phyloP scores from a whole-genome alignment of 1,140 invertebrate species.

The Mamestra configurata region DNA sequence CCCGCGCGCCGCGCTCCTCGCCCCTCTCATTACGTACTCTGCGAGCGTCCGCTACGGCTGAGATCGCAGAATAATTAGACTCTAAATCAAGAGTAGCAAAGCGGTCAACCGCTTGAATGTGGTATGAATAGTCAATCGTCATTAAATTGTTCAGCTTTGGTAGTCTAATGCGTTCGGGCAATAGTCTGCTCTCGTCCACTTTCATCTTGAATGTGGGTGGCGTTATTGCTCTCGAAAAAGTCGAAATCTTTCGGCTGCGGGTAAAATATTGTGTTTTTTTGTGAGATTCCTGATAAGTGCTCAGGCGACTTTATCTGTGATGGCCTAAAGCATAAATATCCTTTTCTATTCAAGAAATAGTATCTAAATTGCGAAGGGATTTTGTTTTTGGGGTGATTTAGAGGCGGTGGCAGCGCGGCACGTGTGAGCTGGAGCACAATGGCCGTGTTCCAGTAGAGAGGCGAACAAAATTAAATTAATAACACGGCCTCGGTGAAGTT shows the following conservation, averaged over 20 bases:
- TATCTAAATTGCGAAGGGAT: constrained; percentile 45
- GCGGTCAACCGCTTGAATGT: constrained; percentile 84
- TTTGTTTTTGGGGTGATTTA: constrained; percentile 42
- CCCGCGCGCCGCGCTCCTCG: constrained; percentile 54
- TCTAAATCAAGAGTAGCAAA: constrained; percentile 85
- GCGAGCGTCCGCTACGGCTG: constrained; percentile 77
- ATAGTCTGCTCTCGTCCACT: constrained; percentile 57
- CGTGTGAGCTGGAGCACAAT: constrained; percentile 46
- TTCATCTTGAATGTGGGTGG: constrained; percentile 42
- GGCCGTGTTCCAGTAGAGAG: constrained; percentile 56
- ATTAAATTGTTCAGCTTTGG: constrained; percentile 87
- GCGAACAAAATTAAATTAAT: constrained; percentile 82
- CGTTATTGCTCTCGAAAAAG: constrained; percentile 45
- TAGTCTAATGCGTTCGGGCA: constrained; percentile 80
- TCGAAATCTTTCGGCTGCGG: constrained; percentile 47
- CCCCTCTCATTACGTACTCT: constrained; percentile 81
- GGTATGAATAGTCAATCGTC: constrained; percentile 87
- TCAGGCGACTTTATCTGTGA: constrained; percentile 48
- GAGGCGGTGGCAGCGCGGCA: constrained; percentile 34
- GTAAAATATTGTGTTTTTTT: constrained; percentile 50
- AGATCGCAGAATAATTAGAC: constrained; percentile 85
- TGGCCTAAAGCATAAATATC: constrained; percentile 46
- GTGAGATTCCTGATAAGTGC: constrained; percentile 41
- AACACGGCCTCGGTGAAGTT: constrained; percentile 74
- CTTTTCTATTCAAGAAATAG: constrained; percentile 46